Evolutionary conservation across 2,113 vertebrate species (phyloP), one percentile per base, ranked within the genome.

Genomic region (Anhinga anhinga): DNA sequence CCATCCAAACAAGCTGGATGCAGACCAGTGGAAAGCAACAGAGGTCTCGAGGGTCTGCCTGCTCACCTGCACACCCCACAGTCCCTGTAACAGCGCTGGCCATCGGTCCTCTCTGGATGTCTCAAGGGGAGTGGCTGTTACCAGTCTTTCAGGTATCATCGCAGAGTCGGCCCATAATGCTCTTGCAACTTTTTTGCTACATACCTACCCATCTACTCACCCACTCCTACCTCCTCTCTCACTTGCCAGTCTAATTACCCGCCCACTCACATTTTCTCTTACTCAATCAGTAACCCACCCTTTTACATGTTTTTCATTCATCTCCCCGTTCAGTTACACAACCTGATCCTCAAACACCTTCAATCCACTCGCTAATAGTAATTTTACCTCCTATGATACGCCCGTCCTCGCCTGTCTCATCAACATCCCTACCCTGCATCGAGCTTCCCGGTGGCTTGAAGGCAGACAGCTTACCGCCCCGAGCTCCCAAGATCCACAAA

Each of bases 261-360:
- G 3, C 97, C 97, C 89, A 96, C 97, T 80, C 95, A 71, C 95
- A 80, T 84, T 81, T 74, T 94, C 96, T 91, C 88, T 82, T 62
- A 88, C 91, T 97, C 90, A 79, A 94, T 89, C 82, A 25, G 10
- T 95, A 90, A 91, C 78, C n/a, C 88, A 94, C 96, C 94, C 66
- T 55, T 93, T 87, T 70, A 16, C 86, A 90, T n/a, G 29, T 13
- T 87, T 76, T 88, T 65, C 52, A 92, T 69, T 93, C 88, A 77
- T 80, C 85, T 91, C 70, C 82, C 89, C 4, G 1, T 56, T 93
- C 90, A 47, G 40, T 25, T 32, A 53, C 49, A 87, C 79, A 74
- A 80, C 42, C 34, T 15, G 62, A 81, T 69, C 42, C 86, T 92
- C 67, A 49, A 82, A 92, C 47, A 27, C 59, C 86, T 45, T 70